Conservation (phyloP, 2,113 vertebrate species). For the Gadus macrocephalus region DNA sequence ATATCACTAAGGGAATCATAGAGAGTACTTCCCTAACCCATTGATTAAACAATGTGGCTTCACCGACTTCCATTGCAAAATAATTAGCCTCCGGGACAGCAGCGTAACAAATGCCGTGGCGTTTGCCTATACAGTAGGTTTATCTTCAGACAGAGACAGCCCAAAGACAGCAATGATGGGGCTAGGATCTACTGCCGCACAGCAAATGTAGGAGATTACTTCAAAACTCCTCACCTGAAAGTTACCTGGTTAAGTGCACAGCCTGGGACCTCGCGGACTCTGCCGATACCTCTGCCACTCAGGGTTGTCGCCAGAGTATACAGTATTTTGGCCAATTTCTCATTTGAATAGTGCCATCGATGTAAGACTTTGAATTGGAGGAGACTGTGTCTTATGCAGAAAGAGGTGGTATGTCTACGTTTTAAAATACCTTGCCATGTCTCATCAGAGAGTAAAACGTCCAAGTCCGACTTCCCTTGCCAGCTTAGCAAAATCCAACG, state of each 20-base stretch:
- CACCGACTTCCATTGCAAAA: constrained; percentile 1
- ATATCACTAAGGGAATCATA: constrained; percentile 1
- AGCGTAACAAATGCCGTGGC: too few relatives aligned
- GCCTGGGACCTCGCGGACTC: not conserved
- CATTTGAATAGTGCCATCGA: not conserved
- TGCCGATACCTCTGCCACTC: not conserved
- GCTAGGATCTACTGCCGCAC: not conserved
- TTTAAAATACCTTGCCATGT: too few relatives aligned
- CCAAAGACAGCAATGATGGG: not conserved
- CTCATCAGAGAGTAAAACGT: too few relatives aligned
- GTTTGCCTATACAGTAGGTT: too few relatives aligned
- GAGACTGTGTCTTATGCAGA: not conserved
- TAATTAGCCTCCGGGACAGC: not conserved
- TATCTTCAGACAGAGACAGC: not conserved
- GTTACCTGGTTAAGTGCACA: not conserved
- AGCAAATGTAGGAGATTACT: constrained; percentile 9
- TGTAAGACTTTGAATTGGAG: not conserved
- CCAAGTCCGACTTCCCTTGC: too few relatives aligned
- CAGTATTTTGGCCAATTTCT: not conserved
- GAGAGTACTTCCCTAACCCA: constrained; percentile 1
- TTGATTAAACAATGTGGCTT: not conserved
- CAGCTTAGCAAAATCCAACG: too few relatives aligned
- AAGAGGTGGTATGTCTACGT: not conserved
- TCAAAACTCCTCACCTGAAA: not conserved
- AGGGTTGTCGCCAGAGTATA: not conserved